A percentile compares a stretch with the other conserved stretches of the same genome.
Evolutionary conservation across 2,888 invertebrate species (phyloP).

Genomic region (Amphipyra tragopoginis): DNA sequence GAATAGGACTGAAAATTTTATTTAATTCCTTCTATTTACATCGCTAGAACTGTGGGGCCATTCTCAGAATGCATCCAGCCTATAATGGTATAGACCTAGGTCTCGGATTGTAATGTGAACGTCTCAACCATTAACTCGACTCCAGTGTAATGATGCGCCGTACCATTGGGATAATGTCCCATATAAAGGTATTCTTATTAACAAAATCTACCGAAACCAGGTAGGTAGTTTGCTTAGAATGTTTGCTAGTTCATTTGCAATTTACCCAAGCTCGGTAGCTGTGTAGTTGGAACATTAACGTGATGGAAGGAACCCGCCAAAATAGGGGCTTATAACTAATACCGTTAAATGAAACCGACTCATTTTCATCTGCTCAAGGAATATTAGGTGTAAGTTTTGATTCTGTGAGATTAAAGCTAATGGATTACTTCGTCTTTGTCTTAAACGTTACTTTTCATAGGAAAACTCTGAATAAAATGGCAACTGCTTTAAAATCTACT

Average conservation of each 20-base stretch:
- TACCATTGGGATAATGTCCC: constrained; percentile 48
- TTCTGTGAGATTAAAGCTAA: constrained; percentile 30
- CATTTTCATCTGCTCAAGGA: constrained; percentile 60
- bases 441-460: constrained; percentile 10
- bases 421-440: constrained; percentile 18
- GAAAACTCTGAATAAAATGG: constrained; percentile 13
- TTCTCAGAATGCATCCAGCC: constrained; percentile 20
- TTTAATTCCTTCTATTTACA: neutral
- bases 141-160: constrained; percentile 40
- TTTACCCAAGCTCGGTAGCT: constrained; percentile 59
- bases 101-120: constrained; percentile 20
- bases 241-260: constrained; percentile 67
- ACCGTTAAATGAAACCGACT: constrained; percentile 70
- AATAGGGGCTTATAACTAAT: constrained; percentile 65
- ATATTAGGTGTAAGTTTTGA: constrained; percentile 36
- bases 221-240: constrained; percentile 53
- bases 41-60: neutral
- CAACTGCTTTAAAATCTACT: constrained; percentile 8
- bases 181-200: constrained; percentile 56
- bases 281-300: constrained; percentile 59
- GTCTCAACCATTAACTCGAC: constrained; percentile 39
- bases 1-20: neutral
- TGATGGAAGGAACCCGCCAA: constrained; percentile 61
- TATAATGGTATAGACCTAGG: constrained; percentile 27
- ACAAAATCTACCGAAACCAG: constrained; percentile 54